Evolutionary conservation across 2,888 invertebrate genomes (phyloP).

Genomic region (Leptarthrus brevirostris): DNA sequence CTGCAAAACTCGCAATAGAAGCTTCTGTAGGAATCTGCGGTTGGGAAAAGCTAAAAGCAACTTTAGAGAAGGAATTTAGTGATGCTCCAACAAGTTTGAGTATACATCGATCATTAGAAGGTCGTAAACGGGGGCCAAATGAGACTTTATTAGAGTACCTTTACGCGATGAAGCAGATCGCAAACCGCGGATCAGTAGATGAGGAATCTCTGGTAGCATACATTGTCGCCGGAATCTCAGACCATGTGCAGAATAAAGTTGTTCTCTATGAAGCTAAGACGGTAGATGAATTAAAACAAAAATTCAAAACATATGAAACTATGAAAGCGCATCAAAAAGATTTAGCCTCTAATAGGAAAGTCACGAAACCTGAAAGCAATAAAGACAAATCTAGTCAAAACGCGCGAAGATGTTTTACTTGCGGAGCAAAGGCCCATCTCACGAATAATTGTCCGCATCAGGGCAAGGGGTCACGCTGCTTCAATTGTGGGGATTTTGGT

Average conservation of each 20-base stretch:
- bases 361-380: background rate
- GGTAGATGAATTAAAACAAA: background rate
- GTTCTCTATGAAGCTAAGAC: background rate
- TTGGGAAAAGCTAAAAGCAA: slow-evolving; percentile 20
- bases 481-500: background rate
- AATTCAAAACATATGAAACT: background rate
- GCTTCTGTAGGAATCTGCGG: background rate
- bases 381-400: too few relatives aligned
- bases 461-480: background rate
- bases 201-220: slow-evolving; percentile 58
- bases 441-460: background rate
- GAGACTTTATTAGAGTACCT: slow-evolving; percentile 48
- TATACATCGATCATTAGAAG: slow-evolving; percentile 39
- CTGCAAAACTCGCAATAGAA: background rate
- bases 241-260: background rate
- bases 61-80: slow-evolving; percentile 41
- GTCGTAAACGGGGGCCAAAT: slow-evolving; percentile 15
- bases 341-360: background rate
- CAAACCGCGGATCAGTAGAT: slow-evolving; percentile 52
- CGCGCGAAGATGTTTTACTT: background rate
- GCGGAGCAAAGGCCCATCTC: background rate
- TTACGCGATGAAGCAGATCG: slow-evolving; percentile 45
- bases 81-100: background rate
- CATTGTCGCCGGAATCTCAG: slow-evolving; percentile 45
- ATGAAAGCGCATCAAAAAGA: background rate